A percentile compares a stretch with the other conserved stretches of the same genome.
Conservation (phyloP, 1,140 invertebrate species). For the Drosophila kikkawai region DNA sequence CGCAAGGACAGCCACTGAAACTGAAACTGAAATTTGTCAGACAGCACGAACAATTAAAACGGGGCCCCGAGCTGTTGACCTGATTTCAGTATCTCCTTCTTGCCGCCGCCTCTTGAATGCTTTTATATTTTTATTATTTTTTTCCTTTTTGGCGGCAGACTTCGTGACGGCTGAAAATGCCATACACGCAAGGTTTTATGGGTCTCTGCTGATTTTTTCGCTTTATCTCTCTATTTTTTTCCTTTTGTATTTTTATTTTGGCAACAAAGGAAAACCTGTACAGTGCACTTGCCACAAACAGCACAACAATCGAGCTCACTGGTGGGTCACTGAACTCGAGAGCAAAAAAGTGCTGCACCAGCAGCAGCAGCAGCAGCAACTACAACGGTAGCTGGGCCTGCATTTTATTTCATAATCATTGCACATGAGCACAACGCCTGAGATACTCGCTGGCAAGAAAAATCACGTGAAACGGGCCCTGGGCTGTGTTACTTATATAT, state of each 20-base stretch:
- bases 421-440: conserved; percentile 48
- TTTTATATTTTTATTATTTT: conserved; percentile 46
- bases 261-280: conserved; percentile 79
- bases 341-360: conserved; percentile 50
- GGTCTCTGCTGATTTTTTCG: conserved; percentile 29
- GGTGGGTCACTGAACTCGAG: conserved; percentile 65
- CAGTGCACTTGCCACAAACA: conserved; percentile 76
- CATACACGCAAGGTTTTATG: conserved; percentile 70
- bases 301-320: conserved; percentile 51
- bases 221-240: conserved; percentile 30
- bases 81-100: conserved; percentile 32
- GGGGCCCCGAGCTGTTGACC: conserved; percentile 55
- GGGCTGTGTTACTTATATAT: conserved; percentile 53
- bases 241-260: conserved; percentile 52
- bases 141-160: conserved; percentile 62
- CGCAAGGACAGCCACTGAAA: conserved; percentile 59
- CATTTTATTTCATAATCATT: conserved; percentile 79
- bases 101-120: conserved; percentile 1
- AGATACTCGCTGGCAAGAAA: conserved; percentile 50
- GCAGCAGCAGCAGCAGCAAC: conserved; percentile 43
- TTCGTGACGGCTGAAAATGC: conserved; percentile 74
- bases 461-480: conserved; percentile 72
- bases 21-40: conserved; percentile 35
- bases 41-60: conserved; percentile 65
- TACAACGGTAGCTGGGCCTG: conserved; percentile 61